Evolutionary conservation across 2,113 vertebrate species (phyloP).

Genomic region (Nerophis ophidion): DNA sequence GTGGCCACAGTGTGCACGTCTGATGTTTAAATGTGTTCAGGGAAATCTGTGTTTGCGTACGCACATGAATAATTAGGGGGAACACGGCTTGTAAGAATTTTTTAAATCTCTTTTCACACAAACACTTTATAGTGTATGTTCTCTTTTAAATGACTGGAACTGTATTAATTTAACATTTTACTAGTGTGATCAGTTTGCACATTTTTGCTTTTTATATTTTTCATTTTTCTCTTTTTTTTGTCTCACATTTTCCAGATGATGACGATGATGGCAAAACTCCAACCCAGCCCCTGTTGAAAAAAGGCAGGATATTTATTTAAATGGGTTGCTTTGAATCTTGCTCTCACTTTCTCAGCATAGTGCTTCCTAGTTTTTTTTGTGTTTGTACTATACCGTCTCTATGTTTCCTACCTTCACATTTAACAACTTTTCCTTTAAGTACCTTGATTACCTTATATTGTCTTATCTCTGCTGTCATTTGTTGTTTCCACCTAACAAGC

Average conservation of each 20-base stretch:
- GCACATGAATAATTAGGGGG: too few relatives aligned
- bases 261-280: conserved; percentile 92
- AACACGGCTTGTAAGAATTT: too few relatives aligned
- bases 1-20: too few relatives aligned
- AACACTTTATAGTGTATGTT: too few relatives aligned
- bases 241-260: conserved; percentile 81
- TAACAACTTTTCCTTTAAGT: background rate
- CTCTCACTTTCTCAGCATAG: conserved; percentile 30
- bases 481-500: conserved; percentile 20
- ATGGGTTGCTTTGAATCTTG: conserved; percentile 49
- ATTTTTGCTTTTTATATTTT: background rate
- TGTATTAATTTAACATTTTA: too few relatives aligned
- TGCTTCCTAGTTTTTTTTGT: conserved; percentile 16
- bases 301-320: conserved; percentile 92
- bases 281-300: conserved; percentile 95
- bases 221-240: conserved; percentile 52
- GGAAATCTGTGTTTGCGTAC: too few relatives aligned
- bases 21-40: too few relatives aligned
- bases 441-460: background rate
- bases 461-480: conserved; percentile 30
- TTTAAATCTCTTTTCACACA: too few relatives aligned
- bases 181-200: background rate
- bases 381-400: conserved; percentile 17
- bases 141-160: too few relatives aligned
- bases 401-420: conserved; percentile 3